A percentile compares a stretch with the other conserved stretches of the same genome.
phyloP scores from a whole-genome alignment of 2,797 vertebrate genomes.

The Peromyscus attwateri region DNA sequence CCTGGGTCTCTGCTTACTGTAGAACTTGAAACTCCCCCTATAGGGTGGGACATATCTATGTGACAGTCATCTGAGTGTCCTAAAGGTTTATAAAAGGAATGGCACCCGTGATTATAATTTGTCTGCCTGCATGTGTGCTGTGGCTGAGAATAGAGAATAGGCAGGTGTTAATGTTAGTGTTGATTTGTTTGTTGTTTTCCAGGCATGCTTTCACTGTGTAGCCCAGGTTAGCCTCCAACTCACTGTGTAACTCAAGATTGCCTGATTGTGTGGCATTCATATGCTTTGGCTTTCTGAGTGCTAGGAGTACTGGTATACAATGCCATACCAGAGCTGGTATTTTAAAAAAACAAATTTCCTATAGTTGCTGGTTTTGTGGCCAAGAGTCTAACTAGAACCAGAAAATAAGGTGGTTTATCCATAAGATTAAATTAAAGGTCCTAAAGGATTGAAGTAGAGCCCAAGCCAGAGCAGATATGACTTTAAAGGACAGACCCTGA shows the following conservation, averaged over 20 bases:
- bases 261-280: not conserved
- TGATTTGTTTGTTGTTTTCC: not conserved
- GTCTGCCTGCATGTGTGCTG: fast-evolving
- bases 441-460: not conserved
- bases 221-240: not conserved
- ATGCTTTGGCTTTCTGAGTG: not conserved
- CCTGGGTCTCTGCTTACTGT: not conserved
- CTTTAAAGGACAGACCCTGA: not conserved
- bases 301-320: not conserved
- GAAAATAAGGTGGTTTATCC: not conserved
- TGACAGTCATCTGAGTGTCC: not conserved
- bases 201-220: not conserved
- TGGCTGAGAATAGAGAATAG: not conserved
- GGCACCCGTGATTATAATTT: not conserved
- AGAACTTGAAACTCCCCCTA: not conserved
- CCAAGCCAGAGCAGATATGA: not conserved
- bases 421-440: constrained; percentile 11
- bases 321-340: not conserved
- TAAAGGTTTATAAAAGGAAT: not conserved
- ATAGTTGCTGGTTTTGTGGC: not conserved
- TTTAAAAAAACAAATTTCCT: not conserved
- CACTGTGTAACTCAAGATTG: not conserved
- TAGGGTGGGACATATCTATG: not conserved
- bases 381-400: not conserved
- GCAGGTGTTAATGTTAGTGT: not conserved